phyloP scores from a whole-genome alignment of 2,113 vertebrate genomes.

The Charina bottae region DNA sequence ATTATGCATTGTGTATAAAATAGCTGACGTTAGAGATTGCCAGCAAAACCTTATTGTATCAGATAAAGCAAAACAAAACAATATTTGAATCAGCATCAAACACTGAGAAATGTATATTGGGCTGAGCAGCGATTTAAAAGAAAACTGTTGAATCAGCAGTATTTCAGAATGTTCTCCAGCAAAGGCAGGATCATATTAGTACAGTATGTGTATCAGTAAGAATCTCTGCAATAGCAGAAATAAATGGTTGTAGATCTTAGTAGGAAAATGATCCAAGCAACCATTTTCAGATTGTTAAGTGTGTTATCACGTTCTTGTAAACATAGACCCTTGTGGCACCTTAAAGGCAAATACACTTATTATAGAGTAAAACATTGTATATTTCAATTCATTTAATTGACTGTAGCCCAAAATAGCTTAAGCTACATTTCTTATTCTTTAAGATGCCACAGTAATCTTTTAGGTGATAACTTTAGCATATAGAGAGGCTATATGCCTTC shows the following conservation, averaged over 20 bases:
- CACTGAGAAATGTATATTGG: background rate
- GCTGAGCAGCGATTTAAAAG: background rate
- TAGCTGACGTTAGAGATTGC: rapidly evolving
- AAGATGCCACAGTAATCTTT: background rate
- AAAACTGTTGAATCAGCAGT: background rate
- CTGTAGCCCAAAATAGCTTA: background rate
- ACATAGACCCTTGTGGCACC: background rate
- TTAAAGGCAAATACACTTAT: background rate
- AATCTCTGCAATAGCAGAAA: background rate
- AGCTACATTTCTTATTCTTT: background rate
- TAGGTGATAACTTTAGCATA: background rate
- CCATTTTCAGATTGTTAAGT: background rate
- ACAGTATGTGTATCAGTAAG: background rate
- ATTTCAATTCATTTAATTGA: background rate
- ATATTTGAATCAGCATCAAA: background rate
- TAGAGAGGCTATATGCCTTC: background rate
- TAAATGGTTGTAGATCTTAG: background rate
- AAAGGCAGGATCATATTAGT: background rate
- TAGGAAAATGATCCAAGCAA: background rate
- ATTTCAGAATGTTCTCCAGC: background rate
- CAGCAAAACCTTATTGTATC: background rate
- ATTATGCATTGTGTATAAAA: rapidly evolving
- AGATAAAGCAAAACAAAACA: background rate
- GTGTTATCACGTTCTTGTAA: background rate
- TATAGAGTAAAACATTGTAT: background rate